phyloP scores from a whole-genome alignment of 2,888 invertebrate species.

The Xestia rhomboidea region DNA sequence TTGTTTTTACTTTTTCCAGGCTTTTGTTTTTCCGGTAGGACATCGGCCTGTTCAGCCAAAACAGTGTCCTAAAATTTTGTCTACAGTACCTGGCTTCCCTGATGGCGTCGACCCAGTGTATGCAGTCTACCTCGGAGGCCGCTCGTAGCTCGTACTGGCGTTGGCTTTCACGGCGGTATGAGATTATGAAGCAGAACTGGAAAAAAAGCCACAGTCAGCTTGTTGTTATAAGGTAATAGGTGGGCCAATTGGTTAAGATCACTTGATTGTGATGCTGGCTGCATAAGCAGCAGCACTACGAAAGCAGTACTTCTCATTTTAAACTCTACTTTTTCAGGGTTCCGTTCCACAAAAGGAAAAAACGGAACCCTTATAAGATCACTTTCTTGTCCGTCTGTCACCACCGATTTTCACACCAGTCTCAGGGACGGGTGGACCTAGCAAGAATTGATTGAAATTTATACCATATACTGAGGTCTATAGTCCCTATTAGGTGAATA shows the following conservation, averaged over 20 bases:
- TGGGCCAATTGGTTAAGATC: neutral
- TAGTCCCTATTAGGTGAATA: too few species aligned
- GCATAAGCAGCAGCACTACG: neutral
- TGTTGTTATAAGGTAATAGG: neutral
- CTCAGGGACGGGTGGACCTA: too few species aligned
- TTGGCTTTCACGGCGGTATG: conserved; percentile 96
- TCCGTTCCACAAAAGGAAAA: too few species aligned
- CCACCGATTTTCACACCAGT: too few species aligned
- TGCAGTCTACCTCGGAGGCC: conserved; percentile 95
- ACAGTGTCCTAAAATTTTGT: neutral
- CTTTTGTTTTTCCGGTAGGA: neutral
- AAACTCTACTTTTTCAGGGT: neutral
- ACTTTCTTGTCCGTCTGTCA: too few species aligned
- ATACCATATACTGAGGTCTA: too few species aligned
- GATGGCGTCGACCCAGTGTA: conserved; percentile 97
- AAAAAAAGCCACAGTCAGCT: conserved; percentile 42
- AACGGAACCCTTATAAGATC: too few species aligned
- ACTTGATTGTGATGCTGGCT: neutral
- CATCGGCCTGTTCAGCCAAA: neutral
- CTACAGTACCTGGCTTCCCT: conserved; percentile 94
- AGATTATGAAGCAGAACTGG: conserved; percentile 97
- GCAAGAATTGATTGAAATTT: too few species aligned
- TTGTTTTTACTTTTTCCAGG: neutral
- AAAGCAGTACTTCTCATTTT: neutral
- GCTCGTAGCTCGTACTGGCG: conserved; percentile 96